These are phyloP conservation scores for Catajapyx aquilonaris DNA, from an alignment of 1,140 invertebrate genomes.

Conservation along the genomic window DNA sequence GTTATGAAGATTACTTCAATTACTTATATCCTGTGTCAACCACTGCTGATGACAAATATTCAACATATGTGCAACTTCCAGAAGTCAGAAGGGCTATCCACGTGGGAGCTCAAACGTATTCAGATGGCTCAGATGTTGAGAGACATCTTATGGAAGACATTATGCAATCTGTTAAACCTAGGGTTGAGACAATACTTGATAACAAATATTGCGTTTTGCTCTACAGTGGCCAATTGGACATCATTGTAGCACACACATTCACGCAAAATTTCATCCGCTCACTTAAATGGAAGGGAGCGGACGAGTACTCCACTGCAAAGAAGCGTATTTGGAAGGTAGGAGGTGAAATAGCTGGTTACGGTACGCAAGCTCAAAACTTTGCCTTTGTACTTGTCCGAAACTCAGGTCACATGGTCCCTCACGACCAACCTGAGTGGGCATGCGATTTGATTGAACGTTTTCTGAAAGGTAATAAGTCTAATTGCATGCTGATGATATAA, in stretches of 20 bases:
- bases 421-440: constrained; percentile 26
- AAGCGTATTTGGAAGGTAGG: constrained; percentile 12
- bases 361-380: constrained; percentile 22
- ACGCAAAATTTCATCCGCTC: neutral
- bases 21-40: constrained; percentile 32
- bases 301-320: neutral
- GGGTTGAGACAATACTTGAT: no score
- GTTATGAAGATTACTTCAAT: constrained; percentile 58
- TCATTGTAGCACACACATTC: neutral
- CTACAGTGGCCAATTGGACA: neutral
- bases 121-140: constrained; percentile 21
- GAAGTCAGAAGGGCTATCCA: constrained; percentile 48
- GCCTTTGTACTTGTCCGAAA: constrained; percentile 24
- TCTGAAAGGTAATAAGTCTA: no score
- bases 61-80: constrained; percentile 31
- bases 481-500: no score
- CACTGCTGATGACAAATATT: constrained; percentile 5
- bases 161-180: constrained; percentile 57
- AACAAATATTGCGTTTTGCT: neutral
- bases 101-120: constrained; percentile 53
- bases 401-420: constrained; percentile 29
- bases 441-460: constrained; percentile 31
- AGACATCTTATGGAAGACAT: constrained; percentile 43
- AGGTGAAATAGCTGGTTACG: constrained; percentile 27
- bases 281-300: neutral